Percentiles rank a stretch among this genome's conserved stretches.
Evolutionary conservation across 2,888 invertebrate species (phyloP).

Genomic region (Acrobasis suavella): DNA sequence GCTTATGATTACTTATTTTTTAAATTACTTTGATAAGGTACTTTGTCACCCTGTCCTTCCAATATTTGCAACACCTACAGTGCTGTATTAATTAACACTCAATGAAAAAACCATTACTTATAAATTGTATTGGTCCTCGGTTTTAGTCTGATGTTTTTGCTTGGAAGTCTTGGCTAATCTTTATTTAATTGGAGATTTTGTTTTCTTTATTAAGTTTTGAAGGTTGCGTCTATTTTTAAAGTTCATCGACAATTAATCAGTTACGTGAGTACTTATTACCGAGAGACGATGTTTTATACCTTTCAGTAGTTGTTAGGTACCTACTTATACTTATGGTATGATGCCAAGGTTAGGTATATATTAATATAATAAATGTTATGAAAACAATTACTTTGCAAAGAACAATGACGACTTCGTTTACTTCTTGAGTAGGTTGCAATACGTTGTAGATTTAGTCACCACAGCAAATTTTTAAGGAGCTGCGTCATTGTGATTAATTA

Average conservation of each 20-base stretch:
- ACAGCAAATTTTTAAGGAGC: too few relatives aligned
- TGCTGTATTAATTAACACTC: not conserved
- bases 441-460: too few relatives aligned
- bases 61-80: too few relatives aligned
- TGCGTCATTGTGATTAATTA: too few relatives aligned
- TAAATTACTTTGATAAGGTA: too few relatives aligned
- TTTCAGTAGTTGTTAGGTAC: not conserved
- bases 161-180: slow-evolving; percentile 31
- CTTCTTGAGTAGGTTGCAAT: too few relatives aligned
- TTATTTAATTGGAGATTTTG: slow-evolving; percentile 46
- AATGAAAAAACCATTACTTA: not conserved
- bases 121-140: not conserved
- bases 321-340: not conserved
- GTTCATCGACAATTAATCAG: slow-evolving; percentile 25
- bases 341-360: not conserved
- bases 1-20: too few relatives aligned
- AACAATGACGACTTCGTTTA: not conserved
- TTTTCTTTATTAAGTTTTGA: slow-evolving; percentile 39
- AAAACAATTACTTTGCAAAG: not conserved
- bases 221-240: slow-evolving; percentile 37
- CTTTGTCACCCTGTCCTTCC: too few relatives aligned
- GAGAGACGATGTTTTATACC: not conserved
- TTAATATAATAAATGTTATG: not conserved
- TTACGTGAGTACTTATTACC: not conserved
- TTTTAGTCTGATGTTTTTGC: slow-evolving; percentile 5